Evolutionary conservation across 1,140 invertebrate genomes (phyloP).

Genomic region (Globodera rostochiensis): DNA sequence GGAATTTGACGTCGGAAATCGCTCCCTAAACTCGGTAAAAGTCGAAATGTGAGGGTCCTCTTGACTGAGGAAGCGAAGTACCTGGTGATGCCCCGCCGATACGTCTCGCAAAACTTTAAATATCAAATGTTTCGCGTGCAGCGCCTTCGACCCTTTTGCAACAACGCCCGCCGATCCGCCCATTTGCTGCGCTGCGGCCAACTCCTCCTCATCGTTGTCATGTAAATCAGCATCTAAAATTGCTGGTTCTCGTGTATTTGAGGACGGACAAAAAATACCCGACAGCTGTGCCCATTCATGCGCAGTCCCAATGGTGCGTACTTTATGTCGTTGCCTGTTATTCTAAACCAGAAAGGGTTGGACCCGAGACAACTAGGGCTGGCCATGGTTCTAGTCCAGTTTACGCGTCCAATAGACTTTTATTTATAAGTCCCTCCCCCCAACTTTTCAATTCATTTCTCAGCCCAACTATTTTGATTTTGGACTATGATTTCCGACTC

Average conservation of each 20-base stretch:
- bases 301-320: not conserved
- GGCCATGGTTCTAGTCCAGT: no score
- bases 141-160: conserved; percentile 13
- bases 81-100: conserved; percentile 41
- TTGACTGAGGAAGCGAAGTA: conserved; percentile 7
- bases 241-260: conserved; percentile 6
- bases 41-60: not conserved
- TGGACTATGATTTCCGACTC: no score
- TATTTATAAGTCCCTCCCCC: no score
- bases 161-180: conserved; percentile 32
- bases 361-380: no score
- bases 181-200: conserved; percentile 34
- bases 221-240: not conserved
- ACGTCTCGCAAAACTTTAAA: conserved; percentile 29
- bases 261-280: not conserved
- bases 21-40: conserved; percentile 32
- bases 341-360: not conserved
- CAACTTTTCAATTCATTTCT: no score
- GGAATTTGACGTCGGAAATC: conserved; percentile 39
- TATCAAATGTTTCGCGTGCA: conserved; percentile 38
- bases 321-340: not conserved
- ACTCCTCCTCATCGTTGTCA: conserved; percentile 44
- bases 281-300: not conserved
- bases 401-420: no score
- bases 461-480: no score